These are phyloP conservation scores for Drosophila yakuba DNA, from an alignment of 1,140 invertebrate genomes.

Conservation along the genomic window DNA sequence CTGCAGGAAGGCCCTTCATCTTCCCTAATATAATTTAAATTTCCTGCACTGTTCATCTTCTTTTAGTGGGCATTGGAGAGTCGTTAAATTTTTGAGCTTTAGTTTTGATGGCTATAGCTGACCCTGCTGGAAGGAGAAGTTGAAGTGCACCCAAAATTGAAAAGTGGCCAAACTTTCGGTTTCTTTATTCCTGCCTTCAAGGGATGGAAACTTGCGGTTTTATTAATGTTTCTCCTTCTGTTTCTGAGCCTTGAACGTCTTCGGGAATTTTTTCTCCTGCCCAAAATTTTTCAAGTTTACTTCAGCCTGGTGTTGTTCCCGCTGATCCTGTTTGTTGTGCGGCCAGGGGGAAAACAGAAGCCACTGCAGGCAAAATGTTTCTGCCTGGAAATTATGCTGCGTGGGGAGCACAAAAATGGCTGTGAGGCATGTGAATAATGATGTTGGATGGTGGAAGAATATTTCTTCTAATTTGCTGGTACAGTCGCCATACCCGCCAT, in stretches of 20 bases:
- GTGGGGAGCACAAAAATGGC: constrained; percentile 52
- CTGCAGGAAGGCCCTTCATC: constrained; percentile 42
- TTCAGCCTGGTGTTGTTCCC: constrained; percentile 15
- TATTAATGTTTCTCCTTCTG: constrained; percentile 58
- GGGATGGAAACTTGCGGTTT: constrained; percentile 49
- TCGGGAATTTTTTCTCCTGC: constrained; percentile 38
- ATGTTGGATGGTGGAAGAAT: constrained; percentile 37
- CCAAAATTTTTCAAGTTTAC: constrained; percentile 59
- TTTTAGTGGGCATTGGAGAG: constrained; percentile 77
- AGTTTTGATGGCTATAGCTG: constrained; percentile 37
- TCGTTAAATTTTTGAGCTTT: constrained; percentile 60
- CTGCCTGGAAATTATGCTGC: constrained; percentile 70
- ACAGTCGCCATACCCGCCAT: constrained; percentile 14
- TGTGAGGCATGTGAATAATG: constrained; percentile 67
- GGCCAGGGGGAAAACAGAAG: neutral
- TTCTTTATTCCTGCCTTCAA: constrained; percentile 29
- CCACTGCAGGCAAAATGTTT: constrained; percentile 50
- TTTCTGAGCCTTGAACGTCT: constrained; percentile 46
- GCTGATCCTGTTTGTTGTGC: constrained; percentile 29
- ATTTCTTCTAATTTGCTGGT: constrained; percentile 24
- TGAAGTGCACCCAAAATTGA: constrained; percentile 61
- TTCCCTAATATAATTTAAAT: constrained; percentile 78
- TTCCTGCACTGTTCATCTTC: constrained; percentile 27
- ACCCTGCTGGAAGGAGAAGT: constrained; percentile 38
- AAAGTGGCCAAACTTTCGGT: constrained; percentile 68